Conservation (phyloP, 2,888 invertebrate species). For the Tenthredo amoena region DNA sequence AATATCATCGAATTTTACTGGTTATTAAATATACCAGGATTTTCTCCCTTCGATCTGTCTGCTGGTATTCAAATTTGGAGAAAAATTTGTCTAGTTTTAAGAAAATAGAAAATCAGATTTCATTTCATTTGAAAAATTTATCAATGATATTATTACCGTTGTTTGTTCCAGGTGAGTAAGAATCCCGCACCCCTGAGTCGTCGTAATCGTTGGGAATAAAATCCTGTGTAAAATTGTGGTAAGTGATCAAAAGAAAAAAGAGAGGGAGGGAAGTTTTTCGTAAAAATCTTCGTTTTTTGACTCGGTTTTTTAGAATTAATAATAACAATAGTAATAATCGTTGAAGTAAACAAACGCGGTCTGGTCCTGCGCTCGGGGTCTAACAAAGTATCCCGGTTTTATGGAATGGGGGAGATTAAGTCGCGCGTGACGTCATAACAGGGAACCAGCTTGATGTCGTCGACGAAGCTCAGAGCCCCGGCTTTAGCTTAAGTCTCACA, state of each 20-base stretch:
- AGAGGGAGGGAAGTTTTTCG: background rate
- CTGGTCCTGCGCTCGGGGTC: background rate
- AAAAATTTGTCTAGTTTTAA: background rate
- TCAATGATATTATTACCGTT: background rate
- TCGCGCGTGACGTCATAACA: constrained; percentile 58
- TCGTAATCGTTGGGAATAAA: background rate
- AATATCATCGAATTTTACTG: background rate
- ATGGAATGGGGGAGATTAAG: constrained; percentile 23
- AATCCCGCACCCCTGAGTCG: background rate
- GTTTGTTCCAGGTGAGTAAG: constrained; percentile 13
- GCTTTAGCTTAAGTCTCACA: constrained; percentile 48
- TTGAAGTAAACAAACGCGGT: background rate
- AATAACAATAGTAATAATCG: background rate
- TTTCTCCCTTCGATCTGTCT: no score
- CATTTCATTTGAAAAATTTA: no score
- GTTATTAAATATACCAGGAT: background rate
- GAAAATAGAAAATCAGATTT: no score
- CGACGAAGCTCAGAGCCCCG: constrained; percentile 12
- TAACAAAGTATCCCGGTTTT: background rate
- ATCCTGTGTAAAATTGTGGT: background rate
- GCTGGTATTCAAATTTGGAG: no score
- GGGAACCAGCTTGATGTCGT: constrained; percentile 55
- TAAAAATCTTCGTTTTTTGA: background rate
- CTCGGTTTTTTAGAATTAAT: background rate
- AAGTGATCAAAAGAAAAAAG: background rate